These are phyloP conservation scores for Gobionotothen gibberifrons DNA, from an alignment of 2,797 vertebrate genomes.

Conservation along the genomic window DNA sequence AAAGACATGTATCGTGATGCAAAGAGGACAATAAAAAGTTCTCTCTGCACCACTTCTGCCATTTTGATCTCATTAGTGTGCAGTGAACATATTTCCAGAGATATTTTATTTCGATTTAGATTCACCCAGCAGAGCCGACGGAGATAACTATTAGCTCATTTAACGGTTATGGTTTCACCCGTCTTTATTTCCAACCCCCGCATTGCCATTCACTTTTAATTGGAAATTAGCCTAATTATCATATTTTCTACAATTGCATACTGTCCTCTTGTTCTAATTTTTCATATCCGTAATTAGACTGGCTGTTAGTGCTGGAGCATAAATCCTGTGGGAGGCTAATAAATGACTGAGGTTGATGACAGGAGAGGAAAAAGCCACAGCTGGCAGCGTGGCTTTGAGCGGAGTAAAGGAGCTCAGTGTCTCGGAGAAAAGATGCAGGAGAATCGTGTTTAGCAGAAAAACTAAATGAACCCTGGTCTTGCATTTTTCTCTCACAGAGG, in stretches of 20 bases:
- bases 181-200: conserved; percentile 47
- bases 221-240: conserved; percentile 59
- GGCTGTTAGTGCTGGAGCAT: conserved; percentile 59
- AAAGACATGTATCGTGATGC: conserved; percentile 33
- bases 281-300: conserved; percentile 65
- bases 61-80: conserved; percentile 61
- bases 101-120: conserved; percentile 17
- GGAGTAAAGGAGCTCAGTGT: conserved; percentile 58
- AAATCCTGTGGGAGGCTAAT: conserved; percentile 70
- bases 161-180: conserved; percentile 39
- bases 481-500: conserved; percentile 50
- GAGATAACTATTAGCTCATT: conserved; percentile 58
- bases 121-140: conserved; percentile 31
- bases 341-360: conserved; percentile 66
- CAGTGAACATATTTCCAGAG: conserved; percentile 39
- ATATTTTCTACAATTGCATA: conserved; percentile 59
- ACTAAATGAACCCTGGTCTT: conserved; percentile 20
- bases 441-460: conserved; percentile 42
- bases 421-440: conserved; percentile 31
- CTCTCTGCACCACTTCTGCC: conserved; percentile 33
- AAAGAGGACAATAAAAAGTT: conserved; percentile 21
- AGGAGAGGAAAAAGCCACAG: conserved; percentile 62
- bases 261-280: conserved; percentile 55
- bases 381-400: conserved; percentile 60
- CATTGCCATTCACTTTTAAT: conserved; percentile 50